phyloP scores from a whole-genome alignment of 2,113 vertebrate species.

The Notechis scutatus region DNA sequence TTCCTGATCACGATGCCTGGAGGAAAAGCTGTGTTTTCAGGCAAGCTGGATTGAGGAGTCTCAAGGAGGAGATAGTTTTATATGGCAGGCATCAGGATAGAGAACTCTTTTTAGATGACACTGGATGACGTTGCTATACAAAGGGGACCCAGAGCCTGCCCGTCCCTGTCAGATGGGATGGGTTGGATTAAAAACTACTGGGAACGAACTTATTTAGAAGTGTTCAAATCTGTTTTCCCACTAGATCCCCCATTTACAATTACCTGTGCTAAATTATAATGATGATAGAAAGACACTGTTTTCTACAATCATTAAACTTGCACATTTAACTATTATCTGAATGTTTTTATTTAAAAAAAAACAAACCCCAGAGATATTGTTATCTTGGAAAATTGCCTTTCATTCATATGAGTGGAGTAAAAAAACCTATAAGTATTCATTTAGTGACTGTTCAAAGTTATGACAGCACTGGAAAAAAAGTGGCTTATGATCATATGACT shows the following conservation, averaged over 20 bases:
- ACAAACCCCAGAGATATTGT: neutral
- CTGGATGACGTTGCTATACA: neutral
- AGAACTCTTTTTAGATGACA: neutral
- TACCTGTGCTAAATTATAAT: neutral
- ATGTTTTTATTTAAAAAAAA: neutral
- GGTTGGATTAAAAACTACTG: neutral
- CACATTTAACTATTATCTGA: neutral
- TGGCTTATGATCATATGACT: neutral
- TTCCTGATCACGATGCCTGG: neutral
- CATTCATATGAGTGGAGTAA: neutral
- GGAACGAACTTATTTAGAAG: neutral
- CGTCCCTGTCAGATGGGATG: neutral
- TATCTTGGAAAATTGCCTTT: neutral
- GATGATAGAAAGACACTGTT: neutral
- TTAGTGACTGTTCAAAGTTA: neutral
- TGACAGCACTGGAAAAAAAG: neutral
- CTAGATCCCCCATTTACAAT: neutral
- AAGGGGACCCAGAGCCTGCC: neutral
- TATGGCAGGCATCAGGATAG: neutral
- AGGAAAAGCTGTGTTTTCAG: neutral
- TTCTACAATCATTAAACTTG: neutral
- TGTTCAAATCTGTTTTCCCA: neutral
- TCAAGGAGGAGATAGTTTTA: neutral
- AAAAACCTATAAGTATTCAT: neutral
- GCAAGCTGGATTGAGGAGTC: neutral